phyloP scores from a whole-genome alignment of 2,113 vertebrate species.

The Columba janthina region DNA sequence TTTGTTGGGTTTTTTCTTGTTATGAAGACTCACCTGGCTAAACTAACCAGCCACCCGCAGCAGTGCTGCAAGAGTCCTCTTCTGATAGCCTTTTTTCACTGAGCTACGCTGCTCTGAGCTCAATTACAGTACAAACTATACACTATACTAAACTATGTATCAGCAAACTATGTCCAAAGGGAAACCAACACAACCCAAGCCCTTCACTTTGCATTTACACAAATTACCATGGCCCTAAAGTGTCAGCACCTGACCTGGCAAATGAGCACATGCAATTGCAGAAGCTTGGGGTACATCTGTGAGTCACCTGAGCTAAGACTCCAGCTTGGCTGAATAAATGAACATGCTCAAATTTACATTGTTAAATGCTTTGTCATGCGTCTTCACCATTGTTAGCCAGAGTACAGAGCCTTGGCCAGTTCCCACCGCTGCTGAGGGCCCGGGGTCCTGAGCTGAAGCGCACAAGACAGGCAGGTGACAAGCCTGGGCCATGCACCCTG shows the following conservation, averaged over 20 bases:
- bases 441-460: not conserved
- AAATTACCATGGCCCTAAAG: not conserved
- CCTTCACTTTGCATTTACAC: not conserved
- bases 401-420: not conserved
- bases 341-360: not conserved
- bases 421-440: not conserved
- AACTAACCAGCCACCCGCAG: not conserved
- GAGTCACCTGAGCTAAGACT: not conserved
- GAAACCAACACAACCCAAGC: too few species aligned
- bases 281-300: not conserved
- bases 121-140: not conserved
- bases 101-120: fast-evolving
- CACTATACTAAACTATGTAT: not conserved
- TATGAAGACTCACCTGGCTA: not conserved
- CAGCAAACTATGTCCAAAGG: not conserved
- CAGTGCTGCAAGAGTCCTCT: not conserved
- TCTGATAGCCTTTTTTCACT: not conserved
- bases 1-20: too few species aligned
- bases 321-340: not conserved
- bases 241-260: not conserved
- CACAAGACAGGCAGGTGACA: too few species aligned
- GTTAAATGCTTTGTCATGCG: not conserved
- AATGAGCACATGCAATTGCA: not conserved
- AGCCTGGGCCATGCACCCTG: too few species aligned
- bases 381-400: not conserved